Conservation (phyloP, 2,888 invertebrate species). For the Lithophane ornitopus region DNA sequence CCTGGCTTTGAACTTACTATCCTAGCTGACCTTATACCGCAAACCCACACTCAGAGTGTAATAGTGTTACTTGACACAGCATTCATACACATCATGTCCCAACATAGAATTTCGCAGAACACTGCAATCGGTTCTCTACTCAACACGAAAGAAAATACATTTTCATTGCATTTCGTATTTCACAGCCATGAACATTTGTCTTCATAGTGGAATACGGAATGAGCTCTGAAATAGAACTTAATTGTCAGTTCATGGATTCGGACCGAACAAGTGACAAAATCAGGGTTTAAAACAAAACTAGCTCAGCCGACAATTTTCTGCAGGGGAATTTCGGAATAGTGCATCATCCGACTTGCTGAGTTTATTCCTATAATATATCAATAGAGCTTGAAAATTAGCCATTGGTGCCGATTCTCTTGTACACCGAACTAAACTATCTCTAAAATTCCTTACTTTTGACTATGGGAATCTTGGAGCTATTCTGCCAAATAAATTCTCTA, state of each 20-base stretch:
- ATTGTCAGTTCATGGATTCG: not conserved
- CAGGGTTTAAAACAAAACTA: not conserved
- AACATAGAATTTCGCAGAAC: not conserved
- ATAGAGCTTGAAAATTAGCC: not conserved
- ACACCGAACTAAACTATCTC: no score
- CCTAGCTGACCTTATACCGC: not conserved
- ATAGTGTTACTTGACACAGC: not conserved
- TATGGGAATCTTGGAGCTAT: no score
- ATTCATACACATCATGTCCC: not conserved
- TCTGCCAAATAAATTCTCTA: no score
- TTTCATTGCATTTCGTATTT: conserved; percentile 28
- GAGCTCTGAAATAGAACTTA: conserved; percentile 13
- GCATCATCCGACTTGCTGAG: not conserved
- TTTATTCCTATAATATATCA: not conserved
- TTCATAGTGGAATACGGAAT: conserved; percentile 34
- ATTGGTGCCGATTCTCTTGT: no score
- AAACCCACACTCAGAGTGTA: no score
- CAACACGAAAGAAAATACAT: not conserved
- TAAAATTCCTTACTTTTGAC: no score
- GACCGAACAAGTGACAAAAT: conserved; percentile 28
- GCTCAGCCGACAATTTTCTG: not conserved
- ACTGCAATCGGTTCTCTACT: conserved; percentile 11
- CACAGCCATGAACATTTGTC: conserved; percentile 1
- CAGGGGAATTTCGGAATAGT: not conserved
- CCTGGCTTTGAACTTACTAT: not conserved